Evolutionary conservation across 2,888 invertebrate genomes (phyloP), one percentile per base, ranked within the genome.

Genomic region (Scaptomyza polygonia): DNA sequence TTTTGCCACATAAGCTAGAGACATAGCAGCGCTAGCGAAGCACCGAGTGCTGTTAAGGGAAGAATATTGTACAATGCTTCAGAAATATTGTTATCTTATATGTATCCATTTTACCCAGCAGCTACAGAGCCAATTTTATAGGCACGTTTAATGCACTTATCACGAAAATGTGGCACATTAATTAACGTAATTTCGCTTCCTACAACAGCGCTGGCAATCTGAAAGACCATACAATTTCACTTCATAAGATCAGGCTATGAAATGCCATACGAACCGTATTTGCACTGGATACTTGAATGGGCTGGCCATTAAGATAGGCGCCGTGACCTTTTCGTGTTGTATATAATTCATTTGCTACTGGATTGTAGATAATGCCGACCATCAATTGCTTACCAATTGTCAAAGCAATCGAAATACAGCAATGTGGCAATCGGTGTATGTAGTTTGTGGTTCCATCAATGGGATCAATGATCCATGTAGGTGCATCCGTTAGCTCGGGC

Each of bases 381-480:
- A 93, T 93, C 47, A 94, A 86, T 82, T 93, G 91, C 79, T 94
- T 94, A 40, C 93, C 90, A 16, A 94, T 89, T 0, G 92, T 86
- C 25, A 94, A 87, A 27, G 93, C 96, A 40, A 96, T 93, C 0
- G 96, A 96, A 65, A 96, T 94, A 76, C 94, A 94, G 45, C 93
- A 93, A 61, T 94, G 93, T 5, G 95, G 95, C 87, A 95, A 93
- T 12, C 93, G 92, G 79, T 94, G 93, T 21, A 96, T 94, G 89
- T 96, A 97, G 92, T 97, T 97, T 55, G 94, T 94, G 1, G 97
- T 97, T n/a, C 97, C 97, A 92, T 97, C 97, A 45, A 97, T 95
- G 7, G 97, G 97, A 92, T 97, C 96, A 65, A 96, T 95, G 53
- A 96, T 94, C 96, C 96, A 96, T 0, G 97, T 97, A 3, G 97